phyloP scores from a whole-genome alignment of 2,888 invertebrate genomes.

The Lithodes maja region DNA sequence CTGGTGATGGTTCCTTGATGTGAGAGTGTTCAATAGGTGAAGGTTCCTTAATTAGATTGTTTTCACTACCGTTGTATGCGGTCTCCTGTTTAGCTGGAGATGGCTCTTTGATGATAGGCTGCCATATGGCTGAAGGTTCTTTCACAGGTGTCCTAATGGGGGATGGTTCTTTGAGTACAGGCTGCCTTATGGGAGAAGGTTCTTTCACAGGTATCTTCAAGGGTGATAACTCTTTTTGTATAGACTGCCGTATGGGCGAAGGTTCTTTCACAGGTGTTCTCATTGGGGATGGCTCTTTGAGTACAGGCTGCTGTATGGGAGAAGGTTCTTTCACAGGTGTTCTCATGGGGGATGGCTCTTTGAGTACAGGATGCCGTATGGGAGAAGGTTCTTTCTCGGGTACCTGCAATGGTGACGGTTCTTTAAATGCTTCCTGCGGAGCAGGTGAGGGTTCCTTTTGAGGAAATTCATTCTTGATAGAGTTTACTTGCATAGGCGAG shows the following conservation, averaged over 20 bases:
- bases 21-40: background rate
- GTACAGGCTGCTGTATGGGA: conserved; percentile 1
- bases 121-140: background rate
- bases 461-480: conserved; percentile 5
- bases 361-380: background rate
- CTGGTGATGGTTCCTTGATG: conserved; percentile 13
- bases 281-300: conserved; percentile 15
- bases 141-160: conserved; percentile 10
- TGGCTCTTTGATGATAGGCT: background rate
- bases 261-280: conserved; percentile 6
- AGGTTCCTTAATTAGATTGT: background rate
- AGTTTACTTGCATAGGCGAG: conserved; percentile 6
- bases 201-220: conserved; percentile 5
- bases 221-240: background rate
- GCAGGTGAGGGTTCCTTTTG: background rate
- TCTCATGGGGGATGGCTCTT: conserved; percentile 2
- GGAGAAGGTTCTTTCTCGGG: conserved; percentile 12
- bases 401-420: background rate
- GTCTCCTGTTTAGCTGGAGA: background rate
- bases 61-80: background rate
- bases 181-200: background rate
- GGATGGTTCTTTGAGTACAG: conserved; percentile 2
- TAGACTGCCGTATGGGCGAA: conserved; percentile 30
- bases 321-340: background rate
- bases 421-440: background rate